Conservation (phyloP, 1,140 invertebrate species). For the Zaprionus ghesquierei region DNA sequence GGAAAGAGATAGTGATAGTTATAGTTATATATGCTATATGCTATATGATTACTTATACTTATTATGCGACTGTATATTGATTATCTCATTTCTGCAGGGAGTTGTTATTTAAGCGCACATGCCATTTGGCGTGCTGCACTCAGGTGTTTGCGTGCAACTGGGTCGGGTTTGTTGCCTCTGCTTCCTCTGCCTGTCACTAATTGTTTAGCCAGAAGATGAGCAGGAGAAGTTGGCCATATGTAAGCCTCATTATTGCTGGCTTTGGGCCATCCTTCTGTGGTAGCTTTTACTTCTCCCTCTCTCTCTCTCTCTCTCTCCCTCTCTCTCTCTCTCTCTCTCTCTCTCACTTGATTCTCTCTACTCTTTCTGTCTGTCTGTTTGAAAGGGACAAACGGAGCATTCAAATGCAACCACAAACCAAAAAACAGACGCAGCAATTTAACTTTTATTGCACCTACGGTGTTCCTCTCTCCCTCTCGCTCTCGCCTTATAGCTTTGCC, state of each 20-base stretch:
- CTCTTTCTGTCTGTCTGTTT: neutral
- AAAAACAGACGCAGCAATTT: conserved; percentile 55
- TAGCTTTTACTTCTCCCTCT: neutral
- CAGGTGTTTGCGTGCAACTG: neutral
- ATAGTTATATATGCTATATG: neutral
- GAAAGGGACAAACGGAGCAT: conserved; percentile 6
- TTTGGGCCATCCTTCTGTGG: neutral
- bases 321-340: neutral
- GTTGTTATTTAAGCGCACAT: neutral
- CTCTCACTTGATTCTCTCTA: no score
- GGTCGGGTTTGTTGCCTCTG: neutral
- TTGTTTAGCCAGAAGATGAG: conserved; percentile 4
- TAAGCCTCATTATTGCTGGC: neutral
- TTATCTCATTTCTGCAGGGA: neutral
- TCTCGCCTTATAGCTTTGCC: neutral
- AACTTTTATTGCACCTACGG: conserved; percentile 56
- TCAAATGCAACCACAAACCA: neutral
- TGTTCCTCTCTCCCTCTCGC: neutral
- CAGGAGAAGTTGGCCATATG: neutral
- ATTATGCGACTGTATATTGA: neutral
- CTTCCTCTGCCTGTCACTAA: neutral
- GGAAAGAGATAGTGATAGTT: neutral
- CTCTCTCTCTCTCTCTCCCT: neutral
- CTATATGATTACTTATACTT: no score
- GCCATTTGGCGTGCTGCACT: neutral